Percentiles rank a stretch among this genome's conserved stretches.
Evolutionary conservation across 2,797 vertebrate genomes (phyloP).

Genomic region (Eidolon dupreanum): DNA sequence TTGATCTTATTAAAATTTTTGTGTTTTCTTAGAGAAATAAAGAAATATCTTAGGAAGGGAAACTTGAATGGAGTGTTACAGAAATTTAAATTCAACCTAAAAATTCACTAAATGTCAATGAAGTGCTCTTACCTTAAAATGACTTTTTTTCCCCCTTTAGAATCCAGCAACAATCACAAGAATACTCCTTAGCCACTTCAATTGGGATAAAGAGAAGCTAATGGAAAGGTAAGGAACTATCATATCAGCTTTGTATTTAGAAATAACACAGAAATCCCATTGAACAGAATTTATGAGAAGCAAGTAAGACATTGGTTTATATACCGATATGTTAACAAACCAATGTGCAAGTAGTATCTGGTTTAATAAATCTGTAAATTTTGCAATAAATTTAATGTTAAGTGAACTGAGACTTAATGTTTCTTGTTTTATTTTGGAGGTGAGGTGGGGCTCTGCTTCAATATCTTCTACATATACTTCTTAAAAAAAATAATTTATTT

Average conservation of each 20-base stretch:
- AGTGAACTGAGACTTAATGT: neutral
- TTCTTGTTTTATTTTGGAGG: neutral
- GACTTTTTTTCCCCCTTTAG: constrained; percentile 83
- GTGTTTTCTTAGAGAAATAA: neutral
- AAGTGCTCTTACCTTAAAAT: constrained; percentile 63
- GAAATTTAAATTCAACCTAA: constrained; percentile 41
- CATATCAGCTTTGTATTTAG: constrained; percentile 41
- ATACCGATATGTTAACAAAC: neutral
- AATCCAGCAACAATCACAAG: constrained; percentile 99
- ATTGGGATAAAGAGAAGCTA: constrained; percentile 99
- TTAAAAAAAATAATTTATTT: too few relatives aligned
- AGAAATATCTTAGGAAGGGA: constrained; percentile 10
- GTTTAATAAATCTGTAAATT: neutral
- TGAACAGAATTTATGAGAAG: constrained; percentile 39
- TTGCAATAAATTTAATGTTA: constrained; percentile 28
- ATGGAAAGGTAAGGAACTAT: constrained; percentile 95
- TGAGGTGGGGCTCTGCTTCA: neutral
- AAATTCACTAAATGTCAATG: constrained; percentile 48
- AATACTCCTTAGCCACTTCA: constrained; percentile 99
- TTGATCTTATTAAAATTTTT: constrained; percentile 17
- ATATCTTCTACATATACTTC: neutral
- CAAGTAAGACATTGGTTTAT: constrained; percentile 28
- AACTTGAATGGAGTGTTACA: constrained; percentile 31
- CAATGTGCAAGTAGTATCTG: neutral
- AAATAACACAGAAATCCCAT: constrained; percentile 12